Conservation (phyloP, 2,113 vertebrate genomes). For the Orcinus orca region DNA sequence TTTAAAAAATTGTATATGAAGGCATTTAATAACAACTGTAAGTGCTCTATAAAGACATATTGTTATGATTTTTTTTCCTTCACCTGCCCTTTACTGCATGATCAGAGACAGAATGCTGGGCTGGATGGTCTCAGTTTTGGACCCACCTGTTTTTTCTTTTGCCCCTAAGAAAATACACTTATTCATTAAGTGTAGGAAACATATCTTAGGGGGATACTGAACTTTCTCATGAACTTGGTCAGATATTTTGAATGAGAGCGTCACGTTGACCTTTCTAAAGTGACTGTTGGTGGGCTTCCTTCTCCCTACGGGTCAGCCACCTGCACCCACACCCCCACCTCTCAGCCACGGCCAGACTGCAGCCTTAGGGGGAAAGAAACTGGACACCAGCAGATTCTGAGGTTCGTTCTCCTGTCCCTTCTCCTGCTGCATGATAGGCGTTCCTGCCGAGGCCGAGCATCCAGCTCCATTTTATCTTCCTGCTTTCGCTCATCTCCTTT, state of each 20-base stretch:
- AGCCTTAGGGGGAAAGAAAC: background rate
- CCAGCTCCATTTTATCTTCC: background rate
- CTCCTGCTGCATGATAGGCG: background rate
- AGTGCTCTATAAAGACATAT: background rate
- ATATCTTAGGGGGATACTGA: background rate
- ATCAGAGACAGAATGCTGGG: background rate
- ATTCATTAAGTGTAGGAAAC: background rate
- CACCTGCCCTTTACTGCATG: background rate
- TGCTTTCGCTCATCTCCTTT: background rate
- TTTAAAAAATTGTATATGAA: background rate
- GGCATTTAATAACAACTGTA: background rate
- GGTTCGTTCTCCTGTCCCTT: background rate
- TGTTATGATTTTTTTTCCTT: background rate
- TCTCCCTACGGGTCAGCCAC: background rate
- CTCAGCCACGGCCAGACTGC: background rate
- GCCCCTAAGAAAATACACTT: background rate
- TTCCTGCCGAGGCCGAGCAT: background rate
- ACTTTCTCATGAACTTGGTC: background rate
- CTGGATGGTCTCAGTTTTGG: background rate
- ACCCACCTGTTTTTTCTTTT: background rate
- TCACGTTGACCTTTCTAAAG: conserved; percentile 8
- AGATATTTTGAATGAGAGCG: background rate
- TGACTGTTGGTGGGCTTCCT: background rate
- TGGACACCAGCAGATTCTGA: background rate
- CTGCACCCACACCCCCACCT: background rate